A percentile compares a stretch with the other conserved stretches of the same genome.
Evolutionary conservation across 2,797 vertebrate species (phyloP).

Genomic region (Natrix natrix): DNA sequence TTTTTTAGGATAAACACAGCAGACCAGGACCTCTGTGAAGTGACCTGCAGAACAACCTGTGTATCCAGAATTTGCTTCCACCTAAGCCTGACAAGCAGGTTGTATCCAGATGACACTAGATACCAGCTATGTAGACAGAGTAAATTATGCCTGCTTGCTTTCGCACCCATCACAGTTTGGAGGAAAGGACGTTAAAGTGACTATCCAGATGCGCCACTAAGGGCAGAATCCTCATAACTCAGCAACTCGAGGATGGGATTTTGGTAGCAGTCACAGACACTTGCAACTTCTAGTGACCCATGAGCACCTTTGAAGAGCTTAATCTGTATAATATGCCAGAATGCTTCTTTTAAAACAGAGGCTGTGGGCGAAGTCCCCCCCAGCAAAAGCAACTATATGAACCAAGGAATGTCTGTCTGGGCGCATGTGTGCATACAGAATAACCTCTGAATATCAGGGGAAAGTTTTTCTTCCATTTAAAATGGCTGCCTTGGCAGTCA

Average conservation of each 20-base stretch:
- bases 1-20: neutral
- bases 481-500: conserved; percentile 32
- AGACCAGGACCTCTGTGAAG: neutral
- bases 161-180: neutral
- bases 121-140: neutral
- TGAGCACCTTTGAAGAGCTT: neutral
- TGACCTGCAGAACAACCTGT: neutral
- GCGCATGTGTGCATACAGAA: neutral
- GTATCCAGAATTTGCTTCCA: neutral
- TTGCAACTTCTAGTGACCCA: neutral
- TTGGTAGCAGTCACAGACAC: neutral
- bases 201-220: neutral
- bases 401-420: neutral
- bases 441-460: conserved; percentile 3
- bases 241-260: neutral
- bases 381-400: neutral
- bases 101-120: neutral
- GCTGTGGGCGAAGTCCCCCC: too few species aligned
- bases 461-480: conserved; percentile 26
- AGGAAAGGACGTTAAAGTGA: neutral
- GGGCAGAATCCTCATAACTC: neutral
- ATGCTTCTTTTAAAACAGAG: neutral
- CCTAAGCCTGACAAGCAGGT: neutral
- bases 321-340: neutral
- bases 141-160: neutral